Percentiles rank a stretch among this genome's conserved stretches.
These are phyloP conservation scores for Parambassis ranga DNA, from an alignment of 2,797 vertebrate genomes.

Conservation along the genomic window DNA sequence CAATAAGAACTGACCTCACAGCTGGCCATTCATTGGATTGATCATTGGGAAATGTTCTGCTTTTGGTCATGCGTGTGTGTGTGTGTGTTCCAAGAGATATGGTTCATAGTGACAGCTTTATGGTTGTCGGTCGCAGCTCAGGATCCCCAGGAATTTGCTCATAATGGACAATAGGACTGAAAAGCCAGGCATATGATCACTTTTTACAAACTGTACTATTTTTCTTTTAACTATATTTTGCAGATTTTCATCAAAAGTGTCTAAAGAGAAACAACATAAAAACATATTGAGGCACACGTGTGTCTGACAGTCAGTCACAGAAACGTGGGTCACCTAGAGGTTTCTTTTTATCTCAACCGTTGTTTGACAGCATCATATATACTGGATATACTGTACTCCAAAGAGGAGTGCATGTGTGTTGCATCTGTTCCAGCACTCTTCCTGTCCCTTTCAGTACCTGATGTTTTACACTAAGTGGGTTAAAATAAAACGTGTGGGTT, in stretches of 20 bases:
- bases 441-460: not conserved
- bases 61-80: not conserved
- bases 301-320: not conserved
- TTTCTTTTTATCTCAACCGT: conserved; percentile 7
- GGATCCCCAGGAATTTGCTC: not conserved
- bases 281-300: not conserved
- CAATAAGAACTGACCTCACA: too few relatives aligned
- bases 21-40: not conserved
- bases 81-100: not conserved
- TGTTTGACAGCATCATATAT: conserved; percentile 16
- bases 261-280: not conserved
- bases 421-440: conserved; percentile 42
- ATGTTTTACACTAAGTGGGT: conserved; percentile 14
- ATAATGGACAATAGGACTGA: not conserved
- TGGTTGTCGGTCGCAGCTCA: rapidly evolving
- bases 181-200: too few relatives aligned
- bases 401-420: conserved; percentile 32
- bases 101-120: not conserved
- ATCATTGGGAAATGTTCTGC: not conserved
- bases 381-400: conserved; percentile 8
- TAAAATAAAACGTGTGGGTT: too few relatives aligned
- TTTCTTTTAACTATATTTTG: too few relatives aligned
- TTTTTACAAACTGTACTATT: too few relatives aligned
- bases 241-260: not conserved
- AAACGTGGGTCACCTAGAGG: not conserved